phyloP scores from a whole-genome alignment of 2,113 vertebrate genomes.

The Pluvialis apricaria region DNA sequence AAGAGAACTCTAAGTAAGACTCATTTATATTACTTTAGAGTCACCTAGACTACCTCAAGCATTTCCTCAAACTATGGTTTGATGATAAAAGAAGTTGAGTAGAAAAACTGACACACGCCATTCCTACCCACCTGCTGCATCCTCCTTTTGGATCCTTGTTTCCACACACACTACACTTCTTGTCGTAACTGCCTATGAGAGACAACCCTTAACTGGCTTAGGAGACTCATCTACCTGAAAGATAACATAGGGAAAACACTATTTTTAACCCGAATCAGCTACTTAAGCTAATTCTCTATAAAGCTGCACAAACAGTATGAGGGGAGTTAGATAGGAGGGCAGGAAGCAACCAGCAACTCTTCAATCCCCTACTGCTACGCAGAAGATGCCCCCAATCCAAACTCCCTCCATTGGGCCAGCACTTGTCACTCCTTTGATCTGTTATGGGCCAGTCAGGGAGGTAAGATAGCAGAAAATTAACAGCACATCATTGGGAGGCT shows the following conservation, averaged over 20 bases:
- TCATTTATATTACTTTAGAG: not conserved
- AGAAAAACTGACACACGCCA: not conserved
- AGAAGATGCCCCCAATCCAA: not conserved
- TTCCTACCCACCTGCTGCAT: not conserved
- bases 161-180: not conserved
- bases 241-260: not conserved
- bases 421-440: not conserved
- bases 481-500: not conserved
- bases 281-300: not conserved
- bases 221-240: not conserved
- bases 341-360: not conserved
- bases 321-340: not conserved
- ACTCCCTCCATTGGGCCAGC: not conserved
- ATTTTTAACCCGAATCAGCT: not conserved
- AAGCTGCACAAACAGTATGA: not conserved
- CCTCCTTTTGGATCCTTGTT: not conserved
- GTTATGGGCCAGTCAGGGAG: no score
- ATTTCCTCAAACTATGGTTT: not conserved
- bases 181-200: not conserved
- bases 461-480: not conserved
- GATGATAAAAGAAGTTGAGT: not conserved
- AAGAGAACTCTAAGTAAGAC: not conserved
- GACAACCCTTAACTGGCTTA: not conserved
- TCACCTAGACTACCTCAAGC: not conserved
- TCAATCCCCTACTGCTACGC: not conserved